Percentiles rank a stretch among this genome's conserved stretches.
Evolutionary conservation across 1,140 invertebrate genomes (phyloP).

Genomic region (Sinonovacula constricta): DNA sequence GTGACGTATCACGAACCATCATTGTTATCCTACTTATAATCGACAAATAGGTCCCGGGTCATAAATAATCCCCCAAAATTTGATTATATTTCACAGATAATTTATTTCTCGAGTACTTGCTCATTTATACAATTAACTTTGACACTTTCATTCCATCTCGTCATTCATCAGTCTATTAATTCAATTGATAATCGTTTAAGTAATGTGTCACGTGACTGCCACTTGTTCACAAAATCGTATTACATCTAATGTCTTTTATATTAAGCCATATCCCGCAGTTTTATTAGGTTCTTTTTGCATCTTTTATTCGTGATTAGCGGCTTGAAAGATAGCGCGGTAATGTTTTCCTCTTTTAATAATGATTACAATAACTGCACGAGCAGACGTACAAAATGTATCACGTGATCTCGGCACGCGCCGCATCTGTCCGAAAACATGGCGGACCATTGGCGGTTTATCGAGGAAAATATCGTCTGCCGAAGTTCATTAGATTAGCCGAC

Average conservation of each 20-base stretch:
- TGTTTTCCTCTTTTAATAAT: background rate
- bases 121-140: background rate
- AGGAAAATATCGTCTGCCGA: constrained; percentile 17
- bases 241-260: background rate
- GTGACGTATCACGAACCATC: too few species aligned
- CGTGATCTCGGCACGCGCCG: constrained; percentile 40
- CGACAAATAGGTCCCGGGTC: too few species aligned
- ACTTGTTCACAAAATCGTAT: background rate
- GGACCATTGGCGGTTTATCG: background rate
- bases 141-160: background rate
- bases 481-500: constrained; percentile 40
- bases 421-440: constrained; percentile 47
- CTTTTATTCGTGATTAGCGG: background rate
- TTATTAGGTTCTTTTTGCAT: background rate
- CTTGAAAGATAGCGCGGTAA: background rate
- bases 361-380: background rate
- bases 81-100: background rate
- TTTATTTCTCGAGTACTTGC: background rate
- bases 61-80: too few species aligned
- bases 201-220: background rate
- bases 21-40: too few species aligned
- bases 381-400: constrained; percentile 1
- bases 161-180: background rate
- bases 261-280: background rate
- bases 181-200: background rate